Percentiles rank a stretch among this genome's conserved stretches.
These are phyloP conservation scores for Drosophila sp. DNA, from an alignment of 1,140 invertebrate species.

Conservation along the genomic window DNA sequence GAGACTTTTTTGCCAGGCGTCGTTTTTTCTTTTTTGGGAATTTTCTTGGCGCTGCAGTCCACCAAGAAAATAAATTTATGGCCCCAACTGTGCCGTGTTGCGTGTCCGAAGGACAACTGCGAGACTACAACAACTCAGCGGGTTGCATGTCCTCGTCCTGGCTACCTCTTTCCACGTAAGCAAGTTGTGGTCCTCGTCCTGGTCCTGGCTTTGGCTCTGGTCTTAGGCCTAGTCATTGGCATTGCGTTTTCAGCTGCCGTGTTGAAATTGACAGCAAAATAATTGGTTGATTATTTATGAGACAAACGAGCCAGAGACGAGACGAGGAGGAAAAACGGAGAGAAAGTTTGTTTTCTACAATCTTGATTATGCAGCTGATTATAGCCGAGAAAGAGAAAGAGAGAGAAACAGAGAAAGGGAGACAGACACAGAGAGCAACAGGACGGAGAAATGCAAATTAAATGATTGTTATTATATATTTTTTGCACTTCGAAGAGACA, in stretches of 20 bases:
- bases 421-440: background rate
- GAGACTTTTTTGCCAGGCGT: slow-evolving; percentile 28
- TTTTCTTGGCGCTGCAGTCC: slow-evolving; percentile 58
- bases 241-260: slow-evolving; percentile 77
- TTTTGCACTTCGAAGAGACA: background rate
- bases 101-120: slow-evolving; percentile 58
- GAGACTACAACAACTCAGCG: slow-evolving; percentile 55
- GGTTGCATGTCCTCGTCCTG: slow-evolving; percentile 64
- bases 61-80: slow-evolving; percentile 63
- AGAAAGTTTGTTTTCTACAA: slow-evolving; percentile 43
- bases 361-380: slow-evolving; percentile 14
- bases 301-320: slow-evolving; percentile 54
- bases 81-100: slow-evolving; percentile 69
- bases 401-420: background rate
- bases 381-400: background rate
- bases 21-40: background rate
- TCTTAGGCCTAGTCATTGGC: slow-evolving; percentile 52
- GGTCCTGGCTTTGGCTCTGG: background rate
- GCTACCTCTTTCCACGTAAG: background rate
- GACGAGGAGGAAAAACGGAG: slow-evolving; percentile 1
- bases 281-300: slow-evolving; percentile 82
- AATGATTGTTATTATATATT: background rate
- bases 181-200: slow-evolving; percentile 15
- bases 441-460: background rate
- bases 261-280: slow-evolving; percentile 83